phyloP scores from a whole-genome alignment of 2,888 invertebrate genomes.

The Phytoseiulus persimilis region DNA sequence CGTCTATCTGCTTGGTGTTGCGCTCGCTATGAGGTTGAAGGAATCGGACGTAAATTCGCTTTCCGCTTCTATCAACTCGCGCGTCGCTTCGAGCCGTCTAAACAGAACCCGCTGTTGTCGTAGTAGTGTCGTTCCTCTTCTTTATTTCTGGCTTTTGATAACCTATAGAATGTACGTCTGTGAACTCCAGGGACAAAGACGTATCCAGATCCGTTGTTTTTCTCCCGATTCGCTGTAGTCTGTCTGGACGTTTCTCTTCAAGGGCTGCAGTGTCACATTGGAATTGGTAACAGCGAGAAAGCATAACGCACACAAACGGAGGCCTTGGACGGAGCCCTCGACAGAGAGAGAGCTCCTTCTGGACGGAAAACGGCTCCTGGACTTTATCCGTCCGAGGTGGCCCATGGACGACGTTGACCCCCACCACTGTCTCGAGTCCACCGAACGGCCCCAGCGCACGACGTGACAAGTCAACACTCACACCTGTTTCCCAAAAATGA shows the following conservation, averaged over 20 bases:
- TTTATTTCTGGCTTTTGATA: constrained; percentile 5
- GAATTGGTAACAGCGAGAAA: neutral
- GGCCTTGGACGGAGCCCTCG: too few species aligned
- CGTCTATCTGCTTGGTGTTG: neutral
- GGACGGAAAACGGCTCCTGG: too few species aligned
- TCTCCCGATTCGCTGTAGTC: neutral
- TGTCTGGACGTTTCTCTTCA: neutral
- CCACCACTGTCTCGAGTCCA: neutral
- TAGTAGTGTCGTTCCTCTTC: neutral
- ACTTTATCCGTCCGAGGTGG: neutral
- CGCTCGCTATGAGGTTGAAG: neutral
- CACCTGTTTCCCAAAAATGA: neutral
- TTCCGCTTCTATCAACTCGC: neutral
- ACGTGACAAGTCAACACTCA: neutral
- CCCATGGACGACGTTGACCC: neutral
- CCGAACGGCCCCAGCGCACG: neutral
- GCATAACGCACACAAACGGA: too few species aligned
- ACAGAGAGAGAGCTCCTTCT: too few species aligned
- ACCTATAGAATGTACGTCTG: neutral
- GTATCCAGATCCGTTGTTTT: neutral
- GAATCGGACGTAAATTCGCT: neutral
- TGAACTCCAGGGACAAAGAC: neutral
- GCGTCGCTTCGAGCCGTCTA: neutral
- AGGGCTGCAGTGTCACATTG: neutral
- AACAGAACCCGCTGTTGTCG: neutral